These are phyloP conservation scores for Acrossocheilus wenchowensis DNA, from an alignment of 2,797 vertebrate species.

Conservation along the genomic window DNA sequence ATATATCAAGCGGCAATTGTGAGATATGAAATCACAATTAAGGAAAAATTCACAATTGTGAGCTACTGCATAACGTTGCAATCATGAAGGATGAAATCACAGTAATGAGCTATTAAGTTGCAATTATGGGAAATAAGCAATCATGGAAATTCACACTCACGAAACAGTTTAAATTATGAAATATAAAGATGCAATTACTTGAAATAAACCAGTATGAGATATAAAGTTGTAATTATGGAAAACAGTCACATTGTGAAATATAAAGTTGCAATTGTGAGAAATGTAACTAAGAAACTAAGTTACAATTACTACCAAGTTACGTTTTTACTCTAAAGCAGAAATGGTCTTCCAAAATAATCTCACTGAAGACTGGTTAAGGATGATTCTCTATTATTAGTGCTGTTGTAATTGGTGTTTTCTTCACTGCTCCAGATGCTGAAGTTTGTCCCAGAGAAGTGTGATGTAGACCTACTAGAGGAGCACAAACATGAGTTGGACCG, in stretches of 20 bases:
- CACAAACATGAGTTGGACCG: conserved; percentile 97
- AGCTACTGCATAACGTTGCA: background rate
- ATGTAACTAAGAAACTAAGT: background rate
- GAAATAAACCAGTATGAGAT: background rate
- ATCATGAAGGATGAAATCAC: background rate
- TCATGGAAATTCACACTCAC: background rate
- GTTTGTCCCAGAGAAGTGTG: conserved; percentile 96
- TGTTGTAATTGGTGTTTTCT: conserved; percentile 13
- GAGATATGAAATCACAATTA: too few species aligned
- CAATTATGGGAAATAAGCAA: too few species aligned
- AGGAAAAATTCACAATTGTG: too few species aligned
- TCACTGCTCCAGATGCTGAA: conserved; percentile 86
- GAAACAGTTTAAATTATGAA: background rate
- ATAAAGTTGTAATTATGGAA: background rate
- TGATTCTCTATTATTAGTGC: background rate
- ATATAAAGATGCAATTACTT: background rate
- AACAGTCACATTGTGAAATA: background rate
- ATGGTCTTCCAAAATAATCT: background rate
- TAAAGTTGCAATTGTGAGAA: background rate
- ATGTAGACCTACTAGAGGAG: conserved; percentile 94
- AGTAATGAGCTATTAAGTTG: too few species aligned
- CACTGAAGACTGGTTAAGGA: background rate
- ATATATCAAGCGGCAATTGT: background rate
- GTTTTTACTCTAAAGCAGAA: background rate
- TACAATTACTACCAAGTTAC: background rate